These are phyloP conservation scores for Dryobates pubescens DNA, from an alignment of 2,797 vertebrate genomes.

Conservation along the genomic window DNA sequence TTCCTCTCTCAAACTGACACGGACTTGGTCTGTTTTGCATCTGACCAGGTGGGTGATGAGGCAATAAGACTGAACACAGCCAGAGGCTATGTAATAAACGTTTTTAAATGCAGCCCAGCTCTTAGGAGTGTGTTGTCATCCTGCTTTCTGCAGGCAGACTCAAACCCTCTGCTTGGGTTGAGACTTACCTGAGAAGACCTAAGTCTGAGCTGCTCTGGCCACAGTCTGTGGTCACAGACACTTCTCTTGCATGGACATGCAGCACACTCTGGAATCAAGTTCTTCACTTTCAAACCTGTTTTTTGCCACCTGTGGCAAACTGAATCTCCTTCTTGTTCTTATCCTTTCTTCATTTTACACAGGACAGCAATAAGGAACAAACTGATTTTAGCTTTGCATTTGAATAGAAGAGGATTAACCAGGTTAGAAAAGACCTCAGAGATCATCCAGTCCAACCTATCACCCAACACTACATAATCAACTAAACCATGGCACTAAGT, in stretches of 20 bases:
- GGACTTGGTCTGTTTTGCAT: neutral
- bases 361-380: too few species aligned
- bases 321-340: neutral
- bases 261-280: neutral
- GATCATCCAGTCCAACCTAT: too few species aligned
- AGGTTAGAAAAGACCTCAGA: too few species aligned
- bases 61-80: neutral
- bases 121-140: fast-evolving
- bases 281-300: neutral
- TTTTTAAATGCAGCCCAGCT: neutral
- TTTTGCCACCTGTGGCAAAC: neutral
- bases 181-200: neutral
- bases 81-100: neutral
- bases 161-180: fast-evolving
- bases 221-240: neutral
- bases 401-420: too few species aligned
- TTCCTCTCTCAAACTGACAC: neutral
- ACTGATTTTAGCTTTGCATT: too few species aligned
- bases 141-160: neutral
- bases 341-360: neutral
- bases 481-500: too few species aligned
- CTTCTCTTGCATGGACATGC: neutral
- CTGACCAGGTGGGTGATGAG: neutral
- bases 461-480: too few species aligned
- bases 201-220: neutral